Conservation (phyloP, 2,797 vertebrate species). For the Micromesistius poutassou region DNA sequence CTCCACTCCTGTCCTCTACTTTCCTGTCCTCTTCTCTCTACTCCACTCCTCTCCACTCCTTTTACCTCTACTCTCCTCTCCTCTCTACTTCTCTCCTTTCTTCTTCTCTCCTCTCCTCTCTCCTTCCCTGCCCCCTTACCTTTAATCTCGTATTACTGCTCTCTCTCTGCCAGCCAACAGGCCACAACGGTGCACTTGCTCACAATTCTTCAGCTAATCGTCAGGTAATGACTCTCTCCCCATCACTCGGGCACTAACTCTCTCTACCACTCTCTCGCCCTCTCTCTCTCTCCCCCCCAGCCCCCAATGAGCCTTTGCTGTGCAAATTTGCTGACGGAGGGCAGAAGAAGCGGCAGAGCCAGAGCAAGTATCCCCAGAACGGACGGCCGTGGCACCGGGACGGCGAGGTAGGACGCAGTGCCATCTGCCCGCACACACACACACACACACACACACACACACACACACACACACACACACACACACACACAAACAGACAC, state of each 20-base stretch:
- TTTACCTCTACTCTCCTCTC: too few relatives aligned
- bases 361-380: slow-evolving; percentile 96
- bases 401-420: slow-evolving; percentile 84
- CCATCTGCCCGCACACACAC: too few relatives aligned
- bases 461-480: neutral
- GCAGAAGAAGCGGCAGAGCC: slow-evolving; percentile 96
- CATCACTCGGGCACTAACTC: neutral
- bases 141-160: slow-evolving; percentile 24
- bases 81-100: too few relatives aligned
- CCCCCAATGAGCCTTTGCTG: slow-evolving; percentile 94
- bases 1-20: too few relatives aligned
- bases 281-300: slow-evolving; percentile 68
- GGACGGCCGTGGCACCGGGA: slow-evolving; percentile 94
- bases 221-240: neutral
- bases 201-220: neutral
- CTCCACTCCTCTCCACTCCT: too few relatives aligned
- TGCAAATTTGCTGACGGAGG: slow-evolving; percentile 98
- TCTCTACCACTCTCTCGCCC: slow-evolving; percentile 10
- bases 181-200: neutral
- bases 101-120: too few relatives aligned
- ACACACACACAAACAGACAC: neutral
- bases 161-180: slow-evolving; percentile 58
- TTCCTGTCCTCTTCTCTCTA: too few relatives aligned
- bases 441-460: neutral
- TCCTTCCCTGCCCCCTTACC: neutral